These are phyloP conservation scores for Protobothrops flavoviridis DNA, from an alignment of 2,113 vertebrate species.

Conservation along the genomic window DNA sequence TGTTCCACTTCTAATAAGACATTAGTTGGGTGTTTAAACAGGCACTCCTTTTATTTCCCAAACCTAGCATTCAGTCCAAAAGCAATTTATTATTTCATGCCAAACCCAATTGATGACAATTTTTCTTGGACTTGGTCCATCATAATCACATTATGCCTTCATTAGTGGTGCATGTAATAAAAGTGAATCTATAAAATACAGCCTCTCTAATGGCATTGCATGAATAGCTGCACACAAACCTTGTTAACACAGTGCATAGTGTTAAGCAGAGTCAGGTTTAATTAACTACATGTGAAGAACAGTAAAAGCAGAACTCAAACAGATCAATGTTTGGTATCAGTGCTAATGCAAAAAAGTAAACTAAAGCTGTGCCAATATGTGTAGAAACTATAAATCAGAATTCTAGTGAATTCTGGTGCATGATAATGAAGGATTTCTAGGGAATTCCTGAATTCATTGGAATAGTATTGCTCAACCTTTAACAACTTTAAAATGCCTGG, in stretches of 20 bases:
- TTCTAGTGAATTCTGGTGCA: neutral
- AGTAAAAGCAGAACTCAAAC: neutral
- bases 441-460: neutral
- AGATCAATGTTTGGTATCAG: neutral
- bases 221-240: constrained; percentile 11
- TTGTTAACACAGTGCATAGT: neutral
- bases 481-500: neutral
- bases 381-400: too few relatives aligned
- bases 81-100: constrained; percentile 31
- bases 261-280: neutral
- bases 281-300: neutral
- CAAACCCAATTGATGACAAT: constrained; percentile 20
- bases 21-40: constrained; percentile 1
- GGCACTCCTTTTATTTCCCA: constrained; percentile 1
- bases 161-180: constrained; percentile 25
- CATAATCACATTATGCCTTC: constrained; percentile 34
- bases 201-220: constrained; percentile 1
- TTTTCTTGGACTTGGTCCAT: constrained; percentile 27
- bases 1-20: constrained; percentile 5
- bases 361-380: neutral
- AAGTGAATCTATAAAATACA: constrained; percentile 34
- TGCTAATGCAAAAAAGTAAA: neutral
- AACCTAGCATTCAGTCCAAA: constrained; percentile 1
- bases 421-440: neutral
- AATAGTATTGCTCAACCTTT: neutral